Percentiles rank a stretch among this genome's conserved stretches.
Conservation (phyloP, 2,797 vertebrate species). For the Botia almorhae region DNA sequence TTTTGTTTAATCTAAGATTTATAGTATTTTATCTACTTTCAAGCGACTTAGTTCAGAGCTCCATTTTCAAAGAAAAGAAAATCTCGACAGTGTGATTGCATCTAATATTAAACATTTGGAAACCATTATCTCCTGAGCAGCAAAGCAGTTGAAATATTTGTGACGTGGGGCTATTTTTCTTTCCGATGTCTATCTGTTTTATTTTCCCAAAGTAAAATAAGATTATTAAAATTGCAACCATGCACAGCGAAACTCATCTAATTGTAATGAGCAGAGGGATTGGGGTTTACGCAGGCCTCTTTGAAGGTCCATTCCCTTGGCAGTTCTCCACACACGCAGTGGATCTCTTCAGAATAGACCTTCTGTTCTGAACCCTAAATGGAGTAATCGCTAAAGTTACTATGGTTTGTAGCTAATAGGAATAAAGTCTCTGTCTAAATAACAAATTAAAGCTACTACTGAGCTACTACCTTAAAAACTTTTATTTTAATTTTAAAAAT, state of each 20-base stretch:
- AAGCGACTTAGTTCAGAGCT: slow-evolving; percentile 37
- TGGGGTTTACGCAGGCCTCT: slow-evolving; percentile 64
- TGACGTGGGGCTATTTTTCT: slow-evolving; percentile 70
- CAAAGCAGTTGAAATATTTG: slow-evolving; percentile 68
- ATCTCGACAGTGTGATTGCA: slow-evolving; percentile 58
- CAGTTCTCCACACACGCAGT: slow-evolving; percentile 56
- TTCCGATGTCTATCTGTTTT: slow-evolving; percentile 71
- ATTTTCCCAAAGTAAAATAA: slow-evolving; percentile 71
- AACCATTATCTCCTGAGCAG: slow-evolving; percentile 60
- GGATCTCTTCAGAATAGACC: slow-evolving; percentile 52
- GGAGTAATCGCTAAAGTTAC: slow-evolving; percentile 25
- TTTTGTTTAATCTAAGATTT: slow-evolving; percentile 56
- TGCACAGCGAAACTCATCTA: slow-evolving; percentile 70
- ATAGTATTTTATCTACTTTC: slow-evolving; percentile 59
- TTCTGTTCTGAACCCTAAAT: slow-evolving; percentile 62
- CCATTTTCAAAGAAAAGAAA: slow-evolving; percentile 39
- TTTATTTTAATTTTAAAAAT: too few relatives aligned
- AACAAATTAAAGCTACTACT: slow-evolving; percentile 11
- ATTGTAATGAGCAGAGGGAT: slow-evolving; percentile 66
- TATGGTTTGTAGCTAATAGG: slow-evolving; percentile 29
- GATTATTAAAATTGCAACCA: slow-evolving; percentile 81
- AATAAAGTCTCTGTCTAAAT: slow-evolving; percentile 21
- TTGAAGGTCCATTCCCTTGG: slow-evolving; percentile 68
- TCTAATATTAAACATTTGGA: slow-evolving; percentile 67
- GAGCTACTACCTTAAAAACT: not conserved